phyloP scores from a whole-genome alignment of 2,888 invertebrate genomes.

The Xanthorhoe spadicearia region DNA sequence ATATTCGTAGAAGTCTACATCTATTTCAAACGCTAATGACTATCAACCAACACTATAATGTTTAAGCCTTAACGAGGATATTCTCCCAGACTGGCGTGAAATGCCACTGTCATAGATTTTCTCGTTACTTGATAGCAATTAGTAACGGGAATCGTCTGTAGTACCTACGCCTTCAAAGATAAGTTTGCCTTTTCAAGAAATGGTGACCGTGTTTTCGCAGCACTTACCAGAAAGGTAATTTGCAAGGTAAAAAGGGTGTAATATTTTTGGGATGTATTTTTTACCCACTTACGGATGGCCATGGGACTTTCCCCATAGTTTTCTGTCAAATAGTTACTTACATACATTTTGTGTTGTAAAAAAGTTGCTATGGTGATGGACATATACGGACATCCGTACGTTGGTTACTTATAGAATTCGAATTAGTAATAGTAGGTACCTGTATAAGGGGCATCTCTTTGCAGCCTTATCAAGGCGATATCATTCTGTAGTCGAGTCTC shows the following conservation, averaged over 20 bases:
- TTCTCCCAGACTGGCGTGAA: slow-evolving; percentile 1
- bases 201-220: neutral
- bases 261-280: too few species aligned
- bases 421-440: too few species aligned
- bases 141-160: slow-evolving; percentile 34
- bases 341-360: too few species aligned
- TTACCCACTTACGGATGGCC: too few species aligned
- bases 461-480: slow-evolving; percentile 69
- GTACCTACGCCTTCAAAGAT: slow-evolving; percentile 12
- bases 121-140: slow-evolving; percentile 43
- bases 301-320: too few species aligned
- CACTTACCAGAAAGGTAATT: neutral
- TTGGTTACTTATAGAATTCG: too few species aligned
- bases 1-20: too few species aligned
- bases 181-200: neutral
- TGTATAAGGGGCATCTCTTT: slow-evolving; percentile 66
- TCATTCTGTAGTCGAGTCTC: slow-evolving; percentile 67
- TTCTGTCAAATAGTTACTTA: too few species aligned
- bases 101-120: slow-evolving; percentile 8
- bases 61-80: neutral
- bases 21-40: neutral
- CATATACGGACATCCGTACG: too few species aligned
- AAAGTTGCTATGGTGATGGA: too few species aligned
- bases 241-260: too few species aligned
- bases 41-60: neutral